These are phyloP conservation scores for Mesitornis unicolor DNA, from an alignment of 2,113 vertebrate genomes.

Conservation along the genomic window DNA sequence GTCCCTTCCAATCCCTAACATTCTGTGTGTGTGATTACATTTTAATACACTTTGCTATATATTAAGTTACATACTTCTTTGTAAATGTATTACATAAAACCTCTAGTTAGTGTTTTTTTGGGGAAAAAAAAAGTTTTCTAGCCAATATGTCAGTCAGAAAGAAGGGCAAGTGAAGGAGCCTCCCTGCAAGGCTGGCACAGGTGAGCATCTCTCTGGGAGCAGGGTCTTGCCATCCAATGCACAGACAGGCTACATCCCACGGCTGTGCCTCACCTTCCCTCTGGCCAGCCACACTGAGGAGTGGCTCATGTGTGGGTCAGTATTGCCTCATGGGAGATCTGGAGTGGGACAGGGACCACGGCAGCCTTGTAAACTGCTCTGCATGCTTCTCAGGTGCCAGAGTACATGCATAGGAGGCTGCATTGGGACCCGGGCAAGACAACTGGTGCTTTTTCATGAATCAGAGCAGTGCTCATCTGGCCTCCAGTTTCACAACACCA, in stretches of 20 bases:
- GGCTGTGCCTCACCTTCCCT: neutral
- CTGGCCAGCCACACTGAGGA: neutral
- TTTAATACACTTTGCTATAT: neutral
- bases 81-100: neutral
- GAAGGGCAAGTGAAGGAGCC: neutral
- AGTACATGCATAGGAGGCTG: accelerated
- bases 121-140: neutral
- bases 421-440: neutral
- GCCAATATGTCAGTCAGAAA: neutral
- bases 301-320: neutral
- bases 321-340: too few relatives aligned
- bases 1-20: too few relatives aligned
- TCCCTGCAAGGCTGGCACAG: neutral
- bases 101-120: neutral
- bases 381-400: neutral
- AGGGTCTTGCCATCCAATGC: neutral
- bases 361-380: neutral
- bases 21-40: too few relatives aligned
- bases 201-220: neutral
- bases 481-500: neutral
- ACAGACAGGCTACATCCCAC: neutral
- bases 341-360: neutral
- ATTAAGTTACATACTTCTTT: neutral
- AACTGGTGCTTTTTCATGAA: neutral
- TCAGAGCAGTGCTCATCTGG: neutral